Evolutionary conservation across 2,797 vertebrate species (phyloP), one percentile per base, ranked within the genome.

Genomic region (Atherinosoma microstoma): DNA sequence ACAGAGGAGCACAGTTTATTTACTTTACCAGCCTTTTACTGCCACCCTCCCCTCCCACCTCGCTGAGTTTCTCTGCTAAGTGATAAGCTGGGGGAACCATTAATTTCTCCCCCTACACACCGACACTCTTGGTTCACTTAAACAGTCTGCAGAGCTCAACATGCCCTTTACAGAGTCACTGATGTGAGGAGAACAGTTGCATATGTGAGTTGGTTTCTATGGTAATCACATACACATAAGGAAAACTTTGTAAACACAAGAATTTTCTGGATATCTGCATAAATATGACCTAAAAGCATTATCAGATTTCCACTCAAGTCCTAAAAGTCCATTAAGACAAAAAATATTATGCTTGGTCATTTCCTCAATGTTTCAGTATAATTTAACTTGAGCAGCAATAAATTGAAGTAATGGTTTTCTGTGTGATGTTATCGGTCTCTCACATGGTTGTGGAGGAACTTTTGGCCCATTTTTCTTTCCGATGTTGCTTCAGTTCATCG

Each of bases 21-120:
- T 89, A 91, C 87, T 89, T 92, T 84, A 86, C 61, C 84, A 84
- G 63, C 79, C 76, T 85, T 90, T 87, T 82, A 86, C 75, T 73
- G 76, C 73, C 70, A 58, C 66, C 15, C n/a, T 54, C 59, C 29
- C 56, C 40, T 18, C 24, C 45, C 34, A 57, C 42, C 20, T 70
- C 82, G 65, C 60, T 65, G 64, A 59, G 63, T 49, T 61, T 45
- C 58, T 75, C 75, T 73, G 53, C 62, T 53, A 42, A 80, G 75
- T 34, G 70, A 90, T 88, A 84, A 83, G 71, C 51, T 57, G 22
- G 56, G 40, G 58, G 60, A 69, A 51, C 73, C 81, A 84, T 87
- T 87, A 67, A 86, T 84, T 76, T 64, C 76, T 59, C 62, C 67
- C 66, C 47, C 29, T 22, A 18, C 18, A 34, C 40, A 13, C 68